phyloP scores from a whole-genome alignment of 2,888 invertebrate genomes.

The Tachina lurida region DNA sequence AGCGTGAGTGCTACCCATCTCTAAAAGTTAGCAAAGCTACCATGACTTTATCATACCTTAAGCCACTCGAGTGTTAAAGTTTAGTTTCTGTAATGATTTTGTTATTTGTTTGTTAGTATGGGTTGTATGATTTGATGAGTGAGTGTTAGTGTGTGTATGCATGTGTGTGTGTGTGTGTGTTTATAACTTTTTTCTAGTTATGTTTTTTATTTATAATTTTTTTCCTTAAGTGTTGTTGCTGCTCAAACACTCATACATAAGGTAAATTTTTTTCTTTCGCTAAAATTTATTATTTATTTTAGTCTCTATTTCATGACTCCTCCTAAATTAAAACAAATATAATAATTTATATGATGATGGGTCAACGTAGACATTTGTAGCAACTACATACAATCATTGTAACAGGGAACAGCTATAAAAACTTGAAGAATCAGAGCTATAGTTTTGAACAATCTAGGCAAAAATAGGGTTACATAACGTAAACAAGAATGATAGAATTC shows the following conservation, averaged over 20 bases:
- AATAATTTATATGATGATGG: conserved; percentile 29
- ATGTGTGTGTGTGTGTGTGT: conserved; percentile 19
- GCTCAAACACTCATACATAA: conserved; percentile 32
- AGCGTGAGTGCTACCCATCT: background rate
- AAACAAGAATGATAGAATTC: too few species aligned
- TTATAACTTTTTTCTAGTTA: conserved; percentile 17
- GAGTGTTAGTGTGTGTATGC: background rate
- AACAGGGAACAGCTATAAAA: too few species aligned
- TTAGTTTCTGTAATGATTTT: conserved; percentile 58
- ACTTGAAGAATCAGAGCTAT: too few species aligned
- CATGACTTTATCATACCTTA: conserved; percentile 69
- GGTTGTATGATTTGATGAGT: background rate
- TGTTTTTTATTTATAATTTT: conserved; percentile 43
- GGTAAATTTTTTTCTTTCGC: conserved; percentile 10
- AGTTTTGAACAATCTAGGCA: background rate
- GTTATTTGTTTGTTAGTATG: conserved; percentile 4
- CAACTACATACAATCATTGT: background rate
- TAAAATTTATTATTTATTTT: conserved; percentile 59
- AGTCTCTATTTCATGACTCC: conserved; percentile 63
- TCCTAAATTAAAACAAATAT: conserved; percentile 62
- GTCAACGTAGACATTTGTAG: conserved; percentile 24
- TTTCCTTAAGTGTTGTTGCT: conserved; percentile 29
- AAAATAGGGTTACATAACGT: too few species aligned
- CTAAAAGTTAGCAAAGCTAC: conserved; percentile 45
- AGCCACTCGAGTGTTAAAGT: conserved; percentile 73